phyloP scores from a whole-genome alignment of 2,888 invertebrate genomes.

The Pteria penguin region DNA sequence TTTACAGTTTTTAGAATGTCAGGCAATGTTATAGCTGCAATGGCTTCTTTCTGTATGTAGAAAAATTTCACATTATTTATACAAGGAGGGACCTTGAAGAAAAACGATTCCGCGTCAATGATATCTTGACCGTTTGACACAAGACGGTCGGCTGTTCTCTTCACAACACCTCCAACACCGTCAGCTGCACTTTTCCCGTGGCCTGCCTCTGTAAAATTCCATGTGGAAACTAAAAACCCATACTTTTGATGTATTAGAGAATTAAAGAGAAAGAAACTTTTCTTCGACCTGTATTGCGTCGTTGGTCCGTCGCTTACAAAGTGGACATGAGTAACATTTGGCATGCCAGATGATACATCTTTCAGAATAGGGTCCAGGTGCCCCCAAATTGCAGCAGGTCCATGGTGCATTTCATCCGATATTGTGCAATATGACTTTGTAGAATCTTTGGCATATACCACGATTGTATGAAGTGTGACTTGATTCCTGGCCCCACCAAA shows the following conservation, averaged over 20 bases:
- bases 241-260: not conserved
- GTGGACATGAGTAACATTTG: conserved; percentile 13
- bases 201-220: conserved; percentile 30
- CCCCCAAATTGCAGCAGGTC: conserved; percentile 23
- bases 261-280: conserved; percentile 7
- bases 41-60: not conserved
- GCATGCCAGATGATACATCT: not conserved
- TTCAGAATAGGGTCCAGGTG: not conserved
- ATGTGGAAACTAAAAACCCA: conserved; percentile 6
- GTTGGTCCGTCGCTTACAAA: conserved; percentile 15
- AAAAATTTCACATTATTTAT: not conserved
- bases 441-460: not conserved
- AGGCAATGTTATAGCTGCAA: not conserved
- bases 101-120: conserved; percentile 9
- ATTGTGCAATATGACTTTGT: conserved; percentile 18
- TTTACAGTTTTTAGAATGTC: not conserved
- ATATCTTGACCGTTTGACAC: conserved; percentile 26
- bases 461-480: conserved; percentile 16
- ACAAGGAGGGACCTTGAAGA: not conserved
- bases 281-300: conserved; percentile 24
- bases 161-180: conserved; percentile 17
- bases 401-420: conserved; percentile 21
- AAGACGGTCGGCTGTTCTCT: conserved; percentile 21
- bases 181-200: conserved; percentile 37
- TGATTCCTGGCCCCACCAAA: conserved; percentile 39